Base-by-base conservation (phyloP, 1,140 invertebrate species). In the Zophobas morio region DNA sequence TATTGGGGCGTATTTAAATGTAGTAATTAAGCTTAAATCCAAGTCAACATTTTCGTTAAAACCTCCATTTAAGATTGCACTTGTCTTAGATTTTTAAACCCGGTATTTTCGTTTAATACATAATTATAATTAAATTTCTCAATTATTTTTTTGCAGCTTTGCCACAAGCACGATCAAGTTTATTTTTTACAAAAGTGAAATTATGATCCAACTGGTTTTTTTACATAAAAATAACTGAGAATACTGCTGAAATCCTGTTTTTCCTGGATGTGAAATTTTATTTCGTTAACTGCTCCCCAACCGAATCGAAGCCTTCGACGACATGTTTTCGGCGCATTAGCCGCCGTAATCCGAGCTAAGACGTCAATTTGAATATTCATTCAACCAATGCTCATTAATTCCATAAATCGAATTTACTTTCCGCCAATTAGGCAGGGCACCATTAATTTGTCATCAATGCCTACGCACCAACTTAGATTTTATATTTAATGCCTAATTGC, bases 311-410 rank as follows among this genome's bases (percentile, higher is more conserved):
- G n/a, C 37, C 32, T 1, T 46, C 37, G 36, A 60, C 1, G 6
- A 33, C 36, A 66, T 42, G 37, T 42, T 66, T 54, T 54, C 53
- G 53, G 53, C 5, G 39, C 60, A 66, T 36, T 42, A 20, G 2
- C 60, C n/a, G 42, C 39, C 60, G 60, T 32, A 33, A 66, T 66
- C 39, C 32, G 35, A 66, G 37, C 37, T 63, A 40, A 39, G 8
- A 66, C 20, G 60, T 66, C 20, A 42, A 66, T 66, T 66, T 46
- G 60, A 66, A 66, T 66, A 66, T 66, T 66, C 60, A 42, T 6
- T 46, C 60, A 66, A 66, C 60, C 60, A 42, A 36, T 66, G 60
- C 60, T 42, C 60, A 66, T 66, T 66, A 66, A 66, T 66, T 46
- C 39, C 8, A 46, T 66, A 66, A 66, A 46, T 66, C 39, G 60